phyloP scores from a whole-genome alignment of 2,113 vertebrate species.

The Vulpes vulpes region DNA sequence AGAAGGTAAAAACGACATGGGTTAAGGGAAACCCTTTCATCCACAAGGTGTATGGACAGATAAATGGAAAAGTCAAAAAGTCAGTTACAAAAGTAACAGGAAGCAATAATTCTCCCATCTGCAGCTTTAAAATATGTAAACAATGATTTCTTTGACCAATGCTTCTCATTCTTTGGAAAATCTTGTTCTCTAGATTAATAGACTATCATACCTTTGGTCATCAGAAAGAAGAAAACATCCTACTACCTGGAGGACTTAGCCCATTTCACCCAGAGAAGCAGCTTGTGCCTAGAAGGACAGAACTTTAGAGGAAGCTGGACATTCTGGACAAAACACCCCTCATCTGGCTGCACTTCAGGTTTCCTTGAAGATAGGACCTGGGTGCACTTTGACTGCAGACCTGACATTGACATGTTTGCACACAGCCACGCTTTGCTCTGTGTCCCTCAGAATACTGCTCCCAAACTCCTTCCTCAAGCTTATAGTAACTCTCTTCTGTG shows the following conservation, averaged over 20 bases:
- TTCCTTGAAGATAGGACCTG: neutral
- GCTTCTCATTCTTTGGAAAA: neutral
- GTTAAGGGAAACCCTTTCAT: neutral
- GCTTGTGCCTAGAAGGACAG: rapidly evolving
- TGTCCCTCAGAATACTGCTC: neutral
- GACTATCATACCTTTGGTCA: neutral
- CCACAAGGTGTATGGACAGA: neutral
- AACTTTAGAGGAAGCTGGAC: neutral
- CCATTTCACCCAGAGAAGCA: neutral
- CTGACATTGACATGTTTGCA: neutral
- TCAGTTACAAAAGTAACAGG: neutral
- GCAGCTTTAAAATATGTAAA: neutral
- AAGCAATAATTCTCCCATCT: neutral
- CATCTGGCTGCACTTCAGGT: neutral
- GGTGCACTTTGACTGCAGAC: neutral
- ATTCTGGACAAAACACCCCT: neutral
- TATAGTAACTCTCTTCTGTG: neutral
- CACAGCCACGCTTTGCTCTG: rapidly evolving
- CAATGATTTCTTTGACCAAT: neutral
- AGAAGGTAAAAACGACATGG: neutral
- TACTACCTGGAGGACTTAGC: neutral
- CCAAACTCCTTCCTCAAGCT: neutral
- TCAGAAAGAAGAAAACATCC: neutral
- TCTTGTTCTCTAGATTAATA: neutral
- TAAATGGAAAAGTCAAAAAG: neutral